A percentile compares a stretch with the other conserved stretches of the same genome.
These are phyloP conservation scores for Ceryle rudis DNA, from an alignment of 2,797 vertebrate genomes.

Conservation along the genomic window DNA sequence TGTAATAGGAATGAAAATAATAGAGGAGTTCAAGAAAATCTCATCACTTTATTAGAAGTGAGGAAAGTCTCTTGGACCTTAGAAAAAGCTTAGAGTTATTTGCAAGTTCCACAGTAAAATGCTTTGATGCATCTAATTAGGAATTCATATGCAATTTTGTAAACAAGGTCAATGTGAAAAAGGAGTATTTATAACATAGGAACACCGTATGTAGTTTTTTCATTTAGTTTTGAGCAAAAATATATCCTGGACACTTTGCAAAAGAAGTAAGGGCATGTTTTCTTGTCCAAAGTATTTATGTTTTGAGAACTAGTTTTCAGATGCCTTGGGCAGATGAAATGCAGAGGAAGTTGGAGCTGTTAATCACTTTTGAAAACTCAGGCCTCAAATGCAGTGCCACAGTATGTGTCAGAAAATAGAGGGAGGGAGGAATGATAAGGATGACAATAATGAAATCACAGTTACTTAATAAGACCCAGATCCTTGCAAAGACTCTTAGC, in stretches of 20 bases:
- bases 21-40: neutral
- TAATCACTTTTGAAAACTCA: neutral
- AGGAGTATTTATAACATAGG: neutral
- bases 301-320: neutral
- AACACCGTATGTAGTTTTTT: fast-evolving
- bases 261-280: neutral
- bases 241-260: neutral
- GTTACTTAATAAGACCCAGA: constrained; percentile 7
- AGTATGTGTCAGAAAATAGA: neutral
- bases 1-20: neutral
- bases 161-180: neutral
- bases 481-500: constrained; percentile 20
- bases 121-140: neutral
- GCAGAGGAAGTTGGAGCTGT: neutral
- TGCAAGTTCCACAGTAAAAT: neutral
- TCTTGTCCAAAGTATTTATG: neutral
- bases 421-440: neutral
- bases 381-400: neutral
- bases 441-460: constrained; percentile 12
- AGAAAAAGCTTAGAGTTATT: neutral
- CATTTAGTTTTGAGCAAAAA: neutral
- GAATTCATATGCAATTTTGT: neutral
- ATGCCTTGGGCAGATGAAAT: neutral
- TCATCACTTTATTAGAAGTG: neutral
- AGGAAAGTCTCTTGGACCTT: neutral